A percentile compares a stretch with the other conserved stretches of the same genome.
phyloP scores from a whole-genome alignment of 1,140 invertebrate species.

The Globodera rostochiensis region DNA sequence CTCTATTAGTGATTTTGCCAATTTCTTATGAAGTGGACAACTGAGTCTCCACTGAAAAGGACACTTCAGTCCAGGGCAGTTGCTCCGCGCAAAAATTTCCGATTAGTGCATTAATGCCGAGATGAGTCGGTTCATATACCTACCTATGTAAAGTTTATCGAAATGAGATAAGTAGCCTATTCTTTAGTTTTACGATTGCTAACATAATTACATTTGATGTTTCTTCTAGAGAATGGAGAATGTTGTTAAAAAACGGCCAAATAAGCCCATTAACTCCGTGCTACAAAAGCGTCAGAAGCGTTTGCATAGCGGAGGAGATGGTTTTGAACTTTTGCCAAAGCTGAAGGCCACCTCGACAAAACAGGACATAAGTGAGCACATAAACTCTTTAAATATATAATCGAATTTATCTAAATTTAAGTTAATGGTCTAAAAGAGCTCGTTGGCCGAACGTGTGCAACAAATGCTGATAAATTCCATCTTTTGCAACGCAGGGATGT shows the following conservation, averaged over 20 bases:
- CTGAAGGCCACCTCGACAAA: conserved; percentile 7
- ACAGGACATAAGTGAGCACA: conserved; percentile 4
- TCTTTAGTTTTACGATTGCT: too few relatives aligned
- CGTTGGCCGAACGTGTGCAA: conserved; percentile 10
- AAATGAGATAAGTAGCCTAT: too few relatives aligned
- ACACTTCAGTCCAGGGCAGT: too few relatives aligned
- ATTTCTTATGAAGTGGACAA: too few relatives aligned
- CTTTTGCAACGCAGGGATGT: conserved; percentile 23
- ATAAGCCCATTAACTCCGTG: neutral
- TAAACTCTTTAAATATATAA: neutral
- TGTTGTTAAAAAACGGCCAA: neutral
- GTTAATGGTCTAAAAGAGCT: conserved; percentile 20
- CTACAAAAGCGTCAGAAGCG: conserved; percentile 30
- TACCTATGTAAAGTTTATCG: too few relatives aligned
- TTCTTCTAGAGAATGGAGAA: neutral
- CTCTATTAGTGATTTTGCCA: too few relatives aligned
- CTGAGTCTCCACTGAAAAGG: too few relatives aligned
- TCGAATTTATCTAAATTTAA: conserved; percentile 11
- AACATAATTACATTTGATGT: too few relatives aligned
- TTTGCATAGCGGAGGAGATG: conserved; percentile 11
- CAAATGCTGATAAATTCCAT: conserved; percentile 28
- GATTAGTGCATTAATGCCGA: too few relatives aligned
- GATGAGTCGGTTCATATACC: too few relatives aligned
- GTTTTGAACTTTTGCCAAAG: conserved; percentile 19
- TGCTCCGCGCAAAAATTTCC: too few relatives aligned